Evolutionary conservation across 2,797 vertebrate genomes (phyloP), one percentile per base, ranked within the genome.

Genomic region (Lepilemur septentrionalis): DNA sequence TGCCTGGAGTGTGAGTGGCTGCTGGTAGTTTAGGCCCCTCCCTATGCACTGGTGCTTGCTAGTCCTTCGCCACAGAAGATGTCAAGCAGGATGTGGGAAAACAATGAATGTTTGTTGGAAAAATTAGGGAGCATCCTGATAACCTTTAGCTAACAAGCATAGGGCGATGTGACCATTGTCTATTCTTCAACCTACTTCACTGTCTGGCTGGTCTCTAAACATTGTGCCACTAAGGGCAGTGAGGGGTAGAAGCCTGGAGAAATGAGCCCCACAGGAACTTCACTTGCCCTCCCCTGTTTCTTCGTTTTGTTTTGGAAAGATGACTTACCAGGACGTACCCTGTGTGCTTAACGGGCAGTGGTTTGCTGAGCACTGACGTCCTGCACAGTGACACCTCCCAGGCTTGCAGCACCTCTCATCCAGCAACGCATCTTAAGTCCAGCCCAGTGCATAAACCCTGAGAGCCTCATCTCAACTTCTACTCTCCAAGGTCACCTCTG

Each of bases 211-310:
- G 2, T 32, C 35, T 76, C 13, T 38, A 48, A 59, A 38, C 43
- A 61, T 43, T 38, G 10, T 67, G 35, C 11, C 28, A 43, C 69
- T 23, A 32, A 38, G 17, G 38, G 14, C 25, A 18, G 28, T 1
- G 32, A 10, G 25, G 0, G 4, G 4, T n/a, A 20, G 32, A 9
- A 41, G 12, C 46, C 59, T 46, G 8, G 38, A 75, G 1, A 30
- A 78, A 61, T 2, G 9, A 73, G 30, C 15, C 57, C 22, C 1
- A 0, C 0, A 3, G 35, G 18, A 46, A 61, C 2, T 18, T 72
- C 32, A 20, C 0, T n/a, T 32, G 10, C 14, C 43, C 18, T 75
- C 13, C 5, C 3, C 7, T 41, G 10, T n/a, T 46, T 65, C 41
- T 83, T 73, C 41, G 5, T 28, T 84, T 32, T 18, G 35, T 59